phyloP scores from a whole-genome alignment of 1,140 invertebrate genomes.

The Onthophagus taurus region DNA sequence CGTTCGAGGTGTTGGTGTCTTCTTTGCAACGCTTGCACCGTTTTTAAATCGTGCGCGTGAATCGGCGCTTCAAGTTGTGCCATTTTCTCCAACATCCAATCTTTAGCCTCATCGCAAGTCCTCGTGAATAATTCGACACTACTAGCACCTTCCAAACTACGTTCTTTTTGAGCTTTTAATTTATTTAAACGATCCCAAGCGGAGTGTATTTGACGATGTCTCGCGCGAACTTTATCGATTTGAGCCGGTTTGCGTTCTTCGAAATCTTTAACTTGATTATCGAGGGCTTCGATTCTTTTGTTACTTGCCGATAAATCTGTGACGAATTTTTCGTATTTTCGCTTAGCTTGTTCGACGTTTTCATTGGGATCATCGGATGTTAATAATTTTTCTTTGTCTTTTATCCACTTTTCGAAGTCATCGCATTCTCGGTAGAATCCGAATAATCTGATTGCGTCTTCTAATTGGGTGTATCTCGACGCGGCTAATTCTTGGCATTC shows the following conservation, averaged over 20 bases:
- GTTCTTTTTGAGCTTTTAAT: constrained; percentile 83
- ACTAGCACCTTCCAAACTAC: constrained; percentile 64
- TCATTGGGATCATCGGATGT: constrained; percentile 74
- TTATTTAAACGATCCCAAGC: constrained; percentile 83
- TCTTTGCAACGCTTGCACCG: constrained; percentile 81
- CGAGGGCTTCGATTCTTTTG: constrained; percentile 81
- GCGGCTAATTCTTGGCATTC: constrained; percentile 72
- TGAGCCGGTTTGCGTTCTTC: constrained; percentile 78
- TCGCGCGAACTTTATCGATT: constrained; percentile 69
- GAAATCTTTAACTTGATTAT: constrained; percentile 80
- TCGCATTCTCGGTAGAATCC: constrained; percentile 96
- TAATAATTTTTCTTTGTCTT: constrained; percentile 86
- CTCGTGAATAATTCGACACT: constrained; percentile 91
- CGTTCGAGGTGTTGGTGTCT: constrained; percentile 83
- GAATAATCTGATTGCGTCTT: constrained; percentile 88
- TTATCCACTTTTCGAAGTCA: constrained; percentile 96
- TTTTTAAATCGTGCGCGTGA: constrained; percentile 77
- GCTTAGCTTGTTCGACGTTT: constrained; percentile 86
- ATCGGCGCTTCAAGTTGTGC: constrained; percentile 70
- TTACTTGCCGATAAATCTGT: constrained; percentile 90
- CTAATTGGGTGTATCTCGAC: constrained; percentile 69
- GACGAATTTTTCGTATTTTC: constrained; percentile 94
- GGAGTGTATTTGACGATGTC: constrained; percentile 77
- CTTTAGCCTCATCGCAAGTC: constrained; percentile 84
- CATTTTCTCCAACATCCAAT: constrained; percentile 93